A percentile compares a stretch with the other conserved stretches of the same genome.
phyloP scores from a whole-genome alignment of 2,888 invertebrate genomes.

The Drosophila kambysellisi region DNA sequence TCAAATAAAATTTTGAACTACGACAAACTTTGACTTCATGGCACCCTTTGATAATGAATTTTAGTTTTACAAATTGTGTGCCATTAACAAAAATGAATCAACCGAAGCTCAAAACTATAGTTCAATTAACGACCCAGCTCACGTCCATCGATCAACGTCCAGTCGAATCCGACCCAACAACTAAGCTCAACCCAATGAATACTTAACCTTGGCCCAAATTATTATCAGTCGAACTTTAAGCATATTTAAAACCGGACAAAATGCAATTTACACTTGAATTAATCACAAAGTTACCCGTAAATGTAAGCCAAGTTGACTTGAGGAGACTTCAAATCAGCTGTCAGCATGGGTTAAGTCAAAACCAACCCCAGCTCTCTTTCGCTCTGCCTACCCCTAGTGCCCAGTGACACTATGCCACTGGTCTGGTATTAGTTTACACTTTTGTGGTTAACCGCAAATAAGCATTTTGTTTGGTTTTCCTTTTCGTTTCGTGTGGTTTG shows the following conservation, averaged over 20 bases:
- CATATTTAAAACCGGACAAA: constrained; percentile 20
- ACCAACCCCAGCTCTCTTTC: neutral
- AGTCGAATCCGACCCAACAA: constrained; percentile 11
- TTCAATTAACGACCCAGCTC: constrained; percentile 33
- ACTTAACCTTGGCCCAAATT: constrained; percentile 51
- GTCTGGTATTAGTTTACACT: constrained; percentile 69
- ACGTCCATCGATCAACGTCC: constrained; percentile 38
- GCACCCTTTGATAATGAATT: constrained; percentile 43
- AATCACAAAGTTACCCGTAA: constrained; percentile 46
- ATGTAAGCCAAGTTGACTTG: constrained; percentile 46
- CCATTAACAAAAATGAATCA: constrained; percentile 36
- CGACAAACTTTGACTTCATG: constrained; percentile 9
- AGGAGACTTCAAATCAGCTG: constrained; percentile 53
- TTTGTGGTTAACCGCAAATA: constrained; percentile 76
- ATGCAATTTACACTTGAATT: constrained; percentile 67
- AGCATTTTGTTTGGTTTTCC: constrained; percentile 69
- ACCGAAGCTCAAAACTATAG: constrained; percentile 10
- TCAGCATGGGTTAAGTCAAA: constrained; percentile 35
- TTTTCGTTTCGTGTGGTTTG: constrained; percentile 37
- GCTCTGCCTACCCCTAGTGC: neutral
- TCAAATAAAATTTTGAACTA: constrained; percentile 5
- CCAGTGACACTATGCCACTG: constrained; percentile 27
- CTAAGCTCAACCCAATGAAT: constrained; percentile 10
- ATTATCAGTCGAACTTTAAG: constrained; percentile 33
- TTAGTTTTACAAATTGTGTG: constrained; percentile 25